Evolutionary conservation across 2,113 vertebrate species (phyloP), one percentile per base, ranked within the genome.

Genomic region (Porphyrio hochstetteri): DNA sequence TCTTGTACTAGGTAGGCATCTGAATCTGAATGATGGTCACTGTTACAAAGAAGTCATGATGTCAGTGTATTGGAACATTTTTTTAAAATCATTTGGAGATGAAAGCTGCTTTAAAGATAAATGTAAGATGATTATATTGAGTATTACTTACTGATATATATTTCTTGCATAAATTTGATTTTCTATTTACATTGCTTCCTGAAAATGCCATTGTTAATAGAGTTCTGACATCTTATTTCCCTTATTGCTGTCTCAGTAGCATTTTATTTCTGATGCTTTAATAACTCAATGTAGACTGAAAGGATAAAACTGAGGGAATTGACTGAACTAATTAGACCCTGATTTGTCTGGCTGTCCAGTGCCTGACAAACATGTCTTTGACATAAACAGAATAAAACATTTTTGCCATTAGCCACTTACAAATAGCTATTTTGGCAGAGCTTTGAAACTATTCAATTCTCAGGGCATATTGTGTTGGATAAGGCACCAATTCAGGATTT

Each of bases 141-240:
- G 48, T 91, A 78, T 92, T 93, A 93, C 87, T 96, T 87, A 94
- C 89, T 88, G 74, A 96, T 97, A 91, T 76, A 75, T 94, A 92
- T 97, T 97, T 92, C 83, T 96, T 96, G 84, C 87, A 93, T 94
- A 96, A 92, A 94, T 95, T 95, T 93, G 80, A 85, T 96, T 94
- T 95, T 95, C 74, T 91, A n/a, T 96, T 97, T 96, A 93, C 92
- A 42, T 91, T 95, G 42, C 91, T 90, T 96, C 52, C 94, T 93
- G 92, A 82, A 96, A 96, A 94, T 90, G 91, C 94, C 70, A 85
- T 95, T 88, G 92, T 93, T 97, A 96, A 97, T 96, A 96, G 92
- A 95, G 89, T 96, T 93, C 96, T 96, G 96, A 96, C 95, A 97
- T 96, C 95, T 95, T 97, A 94, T 94, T 97, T 96, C 88, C 96